Conservation (phyloP, 2,888 invertebrate species). For the Euclidia mi region DNA sequence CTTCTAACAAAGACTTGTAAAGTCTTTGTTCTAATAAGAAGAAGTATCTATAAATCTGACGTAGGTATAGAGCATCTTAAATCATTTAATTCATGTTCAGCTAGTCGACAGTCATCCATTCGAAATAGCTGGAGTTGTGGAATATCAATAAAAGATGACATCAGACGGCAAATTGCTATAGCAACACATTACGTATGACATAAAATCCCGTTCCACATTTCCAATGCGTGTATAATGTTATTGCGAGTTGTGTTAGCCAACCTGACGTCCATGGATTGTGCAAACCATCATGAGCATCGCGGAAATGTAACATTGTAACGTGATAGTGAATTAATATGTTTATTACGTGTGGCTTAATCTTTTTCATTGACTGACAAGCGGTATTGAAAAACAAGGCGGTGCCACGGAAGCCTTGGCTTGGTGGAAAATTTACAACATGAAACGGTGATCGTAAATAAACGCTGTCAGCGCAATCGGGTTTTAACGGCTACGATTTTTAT, state of each 20-base stretch:
- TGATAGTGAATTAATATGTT: slow-evolving; percentile 48
- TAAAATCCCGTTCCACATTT: slow-evolving; percentile 59
- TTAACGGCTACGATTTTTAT: slow-evolving; percentile 1
- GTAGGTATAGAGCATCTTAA: background rate
- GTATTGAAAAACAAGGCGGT: slow-evolving; percentile 17
- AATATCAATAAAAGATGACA: slow-evolving; percentile 46
- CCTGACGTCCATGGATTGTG: slow-evolving; percentile 47
- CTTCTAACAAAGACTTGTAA: background rate
- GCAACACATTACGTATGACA: slow-evolving; percentile 42
- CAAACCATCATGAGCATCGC: slow-evolving; percentile 51
- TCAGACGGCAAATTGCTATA: slow-evolving; percentile 37
- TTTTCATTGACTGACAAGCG: slow-evolving; percentile 35
- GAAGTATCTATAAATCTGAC: background rate
- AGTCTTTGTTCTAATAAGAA: background rate
- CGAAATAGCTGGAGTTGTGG: slow-evolving; percentile 15
- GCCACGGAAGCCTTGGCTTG: slow-evolving; percentile 36
- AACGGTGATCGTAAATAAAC: slow-evolving; percentile 27
- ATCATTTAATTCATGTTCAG: too few relatives aligned
- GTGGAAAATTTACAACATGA: slow-evolving; percentile 39
- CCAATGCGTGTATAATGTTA: slow-evolving; percentile 38
- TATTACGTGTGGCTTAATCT: slow-evolving; percentile 39
- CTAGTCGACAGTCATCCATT: background rate
- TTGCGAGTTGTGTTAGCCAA: slow-evolving; percentile 49
- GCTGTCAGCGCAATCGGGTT: background rate
- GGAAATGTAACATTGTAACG: slow-evolving; percentile 49